Base-by-base conservation (phyloP, 2,797 vertebrate genomes). In the Helicolenus hilgendorfi region DNA sequence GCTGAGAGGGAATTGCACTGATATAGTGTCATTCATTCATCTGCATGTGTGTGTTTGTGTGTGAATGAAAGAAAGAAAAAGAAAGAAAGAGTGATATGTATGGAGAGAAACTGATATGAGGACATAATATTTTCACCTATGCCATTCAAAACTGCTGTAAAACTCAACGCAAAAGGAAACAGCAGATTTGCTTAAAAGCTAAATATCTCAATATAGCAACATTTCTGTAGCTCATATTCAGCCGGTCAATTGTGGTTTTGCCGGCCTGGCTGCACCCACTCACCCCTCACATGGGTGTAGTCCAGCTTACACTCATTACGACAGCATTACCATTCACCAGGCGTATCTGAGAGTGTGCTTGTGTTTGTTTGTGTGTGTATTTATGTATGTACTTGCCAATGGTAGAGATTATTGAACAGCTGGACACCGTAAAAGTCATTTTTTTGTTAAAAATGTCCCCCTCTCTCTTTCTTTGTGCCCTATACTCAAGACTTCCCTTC, bases 281-380 rank as follows among this genome's bases (percentile, higher is more conserved):
- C 89, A 94, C 84, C 93, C 72, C 70, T 92, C 87, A 89, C 93
- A 89, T 84, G 91, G 89, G 92, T 83, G 88, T 85, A 91, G 89
- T 84, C 80, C 89, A 91, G 93, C 77, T 96, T 92, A 90, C 83
- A 83, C 86, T 95, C 92, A 95, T 96, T 96, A 94, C 83, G 68
- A 35, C 79, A 78, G 89, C 84, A 93, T 96, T 95, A 92, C 88
- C 81, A 89, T 83, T 87, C 90, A 86, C 41, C 79, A 69, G 87
- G 55, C 62, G 70, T 79, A 14, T 75, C 73, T 41, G 55, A 71
- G 24, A 1, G 11, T n/a, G 55, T 63, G 63, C 53, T 27, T 55
- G 27, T 71, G 69, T 68, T 72, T 67, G 49, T 84, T 72, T 67
- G 56, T 84, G 70, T 53, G 31, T 87, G 24, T 70, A 35, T 81